These are phyloP conservation scores for Brachypalpus laphriformis DNA, from an alignment of 2,888 invertebrate species.

Conservation along the genomic window DNA sequence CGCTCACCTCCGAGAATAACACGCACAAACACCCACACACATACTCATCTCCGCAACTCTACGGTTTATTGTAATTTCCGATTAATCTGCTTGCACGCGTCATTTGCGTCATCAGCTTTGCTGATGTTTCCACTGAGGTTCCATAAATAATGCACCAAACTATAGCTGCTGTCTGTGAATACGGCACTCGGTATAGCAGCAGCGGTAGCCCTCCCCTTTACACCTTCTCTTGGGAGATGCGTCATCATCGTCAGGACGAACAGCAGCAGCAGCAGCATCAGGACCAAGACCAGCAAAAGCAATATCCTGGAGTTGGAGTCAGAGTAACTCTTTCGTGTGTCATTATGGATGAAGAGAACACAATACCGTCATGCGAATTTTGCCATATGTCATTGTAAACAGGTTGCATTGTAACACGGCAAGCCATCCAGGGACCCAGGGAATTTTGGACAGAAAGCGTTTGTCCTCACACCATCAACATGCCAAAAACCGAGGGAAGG, in stretches of 20 bases:
- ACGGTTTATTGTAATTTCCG: slow-evolving; percentile 73
- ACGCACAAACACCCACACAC: not conserved
- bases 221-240: slow-evolving; percentile 19
- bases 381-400: slow-evolving; percentile 74
- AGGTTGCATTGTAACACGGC: slow-evolving; percentile 64
- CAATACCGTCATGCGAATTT: slow-evolving; percentile 72
- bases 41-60: slow-evolving; percentile 40
- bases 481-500: slow-evolving; percentile 17
- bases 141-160: slow-evolving; percentile 70
- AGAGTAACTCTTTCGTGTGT: slow-evolving; percentile 68
- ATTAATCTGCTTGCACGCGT: slow-evolving; percentile 73
- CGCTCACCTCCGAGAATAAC: slow-evolving; percentile 9
- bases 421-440: slow-evolving; percentile 30
- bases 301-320: slow-evolving; percentile 44
- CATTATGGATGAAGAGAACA: slow-evolving; percentile 69
- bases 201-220: not conserved
- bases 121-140: slow-evolving; percentile 66
- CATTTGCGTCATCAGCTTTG: slow-evolving; percentile 72
- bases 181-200: not conserved
- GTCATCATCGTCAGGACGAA: slow-evolving; percentile 45
- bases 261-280: slow-evolving; percentile 31
- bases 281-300: slow-evolving; percentile 8
- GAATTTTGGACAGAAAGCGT: slow-evolving; percentile 48
- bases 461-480: slow-evolving; percentile 51
- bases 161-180: slow-evolving; percentile 42